Conservation (phyloP, 2,797 vertebrate species). For the Acrossocheilus fasciatus region DNA sequence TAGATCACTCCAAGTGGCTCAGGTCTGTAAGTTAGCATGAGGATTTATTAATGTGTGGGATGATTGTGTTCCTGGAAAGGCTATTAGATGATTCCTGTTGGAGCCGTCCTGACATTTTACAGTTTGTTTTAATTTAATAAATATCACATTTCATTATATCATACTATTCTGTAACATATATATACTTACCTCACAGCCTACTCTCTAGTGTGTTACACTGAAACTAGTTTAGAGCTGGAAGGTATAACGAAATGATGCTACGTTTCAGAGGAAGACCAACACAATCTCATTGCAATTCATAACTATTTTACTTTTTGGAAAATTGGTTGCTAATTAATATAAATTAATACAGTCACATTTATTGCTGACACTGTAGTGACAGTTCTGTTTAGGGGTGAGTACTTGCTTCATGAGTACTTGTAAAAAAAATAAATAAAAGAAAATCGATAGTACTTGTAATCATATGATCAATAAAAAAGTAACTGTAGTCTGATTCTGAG, state of each 20-base stretch:
- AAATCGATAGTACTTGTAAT: no score
- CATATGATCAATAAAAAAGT: no score
- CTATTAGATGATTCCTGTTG: background rate
- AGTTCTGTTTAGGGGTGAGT: no score
- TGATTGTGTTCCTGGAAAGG: background rate
- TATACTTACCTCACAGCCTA: no score
- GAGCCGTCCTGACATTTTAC: background rate
- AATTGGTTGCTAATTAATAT: background rate
- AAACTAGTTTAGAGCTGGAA: background rate
- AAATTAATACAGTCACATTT: background rate
- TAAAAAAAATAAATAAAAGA: no score
- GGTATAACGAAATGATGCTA: background rate
- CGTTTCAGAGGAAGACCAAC: background rate
- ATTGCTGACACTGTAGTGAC: background rate
- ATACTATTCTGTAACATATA: background rate
- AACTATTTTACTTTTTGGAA: background rate
- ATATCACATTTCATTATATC: background rate
- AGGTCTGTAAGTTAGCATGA: background rate
- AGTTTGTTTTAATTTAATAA: background rate
- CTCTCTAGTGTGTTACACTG: no score
- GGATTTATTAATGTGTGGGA: background rate
- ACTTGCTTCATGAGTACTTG: no score
- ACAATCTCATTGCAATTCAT: background rate
- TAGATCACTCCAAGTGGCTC: background rate
- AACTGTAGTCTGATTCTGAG: no score